Evolutionary conservation across 23 tunicate genomes (phyloP).

Genomic region (Trididemnum clinides): DNA sequence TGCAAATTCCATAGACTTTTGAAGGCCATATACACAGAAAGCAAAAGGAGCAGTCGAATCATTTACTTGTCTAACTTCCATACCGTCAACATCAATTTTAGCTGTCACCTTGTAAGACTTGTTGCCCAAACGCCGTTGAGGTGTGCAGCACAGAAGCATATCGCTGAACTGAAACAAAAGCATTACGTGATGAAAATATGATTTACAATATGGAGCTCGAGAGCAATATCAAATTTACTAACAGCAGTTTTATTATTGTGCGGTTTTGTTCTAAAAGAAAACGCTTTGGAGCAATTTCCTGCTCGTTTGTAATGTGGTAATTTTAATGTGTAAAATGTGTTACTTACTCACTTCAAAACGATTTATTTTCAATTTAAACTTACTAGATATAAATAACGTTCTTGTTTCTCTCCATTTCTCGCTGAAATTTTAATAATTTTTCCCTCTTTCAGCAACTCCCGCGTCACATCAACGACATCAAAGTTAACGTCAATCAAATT

Average conservation of each 20-base stretch:
- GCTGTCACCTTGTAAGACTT: conserved; percentile 85
- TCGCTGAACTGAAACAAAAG: conserved; percentile 78
- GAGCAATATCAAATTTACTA: too few relatives aligned
- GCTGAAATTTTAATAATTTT: conserved; percentile 94
- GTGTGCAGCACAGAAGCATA: conserved; percentile 93
- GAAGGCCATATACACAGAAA: conserved; percentile 75
- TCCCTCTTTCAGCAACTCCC: conserved; percentile 88
- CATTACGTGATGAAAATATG: too few relatives aligned
- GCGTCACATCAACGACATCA: conserved; percentile 77
- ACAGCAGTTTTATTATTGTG: too few relatives aligned
- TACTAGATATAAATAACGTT: conserved; percentile 89
- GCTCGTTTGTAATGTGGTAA: too few relatives aligned
- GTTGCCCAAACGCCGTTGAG: conserved; percentile 65
- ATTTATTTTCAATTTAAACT: background rate
- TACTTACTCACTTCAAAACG: too few relatives aligned
- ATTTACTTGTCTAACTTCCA: conserved; percentile 53
- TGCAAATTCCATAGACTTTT: conserved; percentile 91
- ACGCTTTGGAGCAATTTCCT: too few relatives aligned
- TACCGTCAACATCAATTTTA: conserved; percentile 84
- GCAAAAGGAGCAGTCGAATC: conserved; percentile 60
- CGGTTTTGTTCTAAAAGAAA: too few relatives aligned
- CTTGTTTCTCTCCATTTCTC: conserved; percentile 93
- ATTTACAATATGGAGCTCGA: too few relatives aligned
- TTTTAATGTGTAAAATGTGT: too few relatives aligned
- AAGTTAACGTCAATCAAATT: conserved; percentile 79